phyloP scores from a whole-genome alignment of 2,113 vertebrate species.

The Vanacampus margaritifer region DNA sequence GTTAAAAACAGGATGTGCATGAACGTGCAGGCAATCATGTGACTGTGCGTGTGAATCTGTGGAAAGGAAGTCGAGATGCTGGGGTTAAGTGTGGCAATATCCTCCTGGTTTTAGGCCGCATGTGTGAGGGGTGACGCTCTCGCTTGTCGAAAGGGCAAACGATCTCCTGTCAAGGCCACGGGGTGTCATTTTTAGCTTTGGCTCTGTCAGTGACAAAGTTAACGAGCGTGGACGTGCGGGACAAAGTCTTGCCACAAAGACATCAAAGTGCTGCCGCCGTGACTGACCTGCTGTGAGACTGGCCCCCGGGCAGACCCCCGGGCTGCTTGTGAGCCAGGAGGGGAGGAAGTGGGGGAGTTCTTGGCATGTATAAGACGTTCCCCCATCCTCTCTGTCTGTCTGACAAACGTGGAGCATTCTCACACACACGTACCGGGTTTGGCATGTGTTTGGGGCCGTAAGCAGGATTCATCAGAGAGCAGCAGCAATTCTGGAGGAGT shows the following conservation, averaged over 20 bases:
- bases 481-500: constrained; percentile 26
- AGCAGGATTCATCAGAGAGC: constrained; percentile 24
- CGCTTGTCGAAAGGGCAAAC: constrained; percentile 37
- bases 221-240: constrained; percentile 68
- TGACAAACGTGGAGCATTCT: neutral
- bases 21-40: constrained; percentile 28
- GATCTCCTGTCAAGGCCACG: constrained; percentile 38
- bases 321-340: constrained; percentile 41
- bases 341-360: constrained; percentile 23
- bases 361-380: constrained; percentile 40
- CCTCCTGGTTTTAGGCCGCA: constrained; percentile 24
- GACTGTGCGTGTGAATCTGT: constrained; percentile 33
- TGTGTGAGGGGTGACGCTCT: constrained; percentile 19
- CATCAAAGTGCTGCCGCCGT: constrained; percentile 61
- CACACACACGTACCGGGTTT: constrained; percentile 13
- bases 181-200: constrained; percentile 54
- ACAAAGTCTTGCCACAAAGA: constrained; percentile 61
- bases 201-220: constrained; percentile 68
- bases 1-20: constrained; percentile 49
- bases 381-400: constrained; percentile 27
- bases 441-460: constrained; percentile 22
- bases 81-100: constrained; percentile 55
- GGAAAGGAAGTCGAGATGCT: constrained; percentile 38
- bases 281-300: constrained; percentile 57
- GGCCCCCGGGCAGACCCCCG: constrained; percentile 63